Evolutionary conservation across 2,888 invertebrate species (phyloP).

Genomic region (Apotomis turbidana): DNA sequence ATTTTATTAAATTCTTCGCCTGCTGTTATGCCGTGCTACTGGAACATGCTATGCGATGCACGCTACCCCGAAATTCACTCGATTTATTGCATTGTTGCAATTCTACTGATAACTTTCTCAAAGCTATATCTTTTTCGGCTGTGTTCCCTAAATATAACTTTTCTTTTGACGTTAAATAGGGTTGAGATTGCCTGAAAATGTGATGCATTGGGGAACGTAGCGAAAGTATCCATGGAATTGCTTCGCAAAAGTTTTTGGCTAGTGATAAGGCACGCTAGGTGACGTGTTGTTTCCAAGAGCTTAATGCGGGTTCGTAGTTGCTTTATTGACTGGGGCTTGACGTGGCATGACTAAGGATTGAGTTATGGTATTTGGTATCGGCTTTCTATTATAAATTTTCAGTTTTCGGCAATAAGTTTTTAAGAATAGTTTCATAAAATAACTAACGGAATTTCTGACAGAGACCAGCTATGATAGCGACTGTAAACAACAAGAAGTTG

Average conservation of each 20-base stretch:
- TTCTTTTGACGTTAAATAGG: constrained; percentile 10
- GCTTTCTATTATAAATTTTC: not conserved
- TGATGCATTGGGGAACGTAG: not conserved
- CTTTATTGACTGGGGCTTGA: constrained; percentile 21
- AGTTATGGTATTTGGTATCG: not conserved
- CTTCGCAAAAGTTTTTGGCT: constrained; percentile 23
- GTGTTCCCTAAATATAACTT: not conserved
- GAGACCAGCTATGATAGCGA: too few relatives aligned
- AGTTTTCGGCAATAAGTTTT: not conserved
- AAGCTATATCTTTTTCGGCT: constrained; percentile 1
- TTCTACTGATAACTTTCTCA: constrained; percentile 30
- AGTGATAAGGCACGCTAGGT: constrained; percentile 26
- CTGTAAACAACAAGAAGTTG: too few relatives aligned
- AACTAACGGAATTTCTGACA: not conserved
- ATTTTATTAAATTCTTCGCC: constrained; percentile 32
- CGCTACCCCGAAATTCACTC: constrained; percentile 35
- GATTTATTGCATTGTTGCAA: constrained; percentile 41
- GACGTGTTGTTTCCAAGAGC: constrained; percentile 24
- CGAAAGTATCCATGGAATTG: constrained; percentile 17
- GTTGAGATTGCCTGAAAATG: constrained; percentile 3
- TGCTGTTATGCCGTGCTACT: constrained; percentile 20
- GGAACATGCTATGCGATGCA: constrained; percentile 23
- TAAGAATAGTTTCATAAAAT: not conserved
- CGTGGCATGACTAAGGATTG: constrained; percentile 11
- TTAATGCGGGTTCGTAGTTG: constrained; percentile 8